Conservation (phyloP, 92 coral and sea anemone genomes). For the Metridium senile region DNA sequence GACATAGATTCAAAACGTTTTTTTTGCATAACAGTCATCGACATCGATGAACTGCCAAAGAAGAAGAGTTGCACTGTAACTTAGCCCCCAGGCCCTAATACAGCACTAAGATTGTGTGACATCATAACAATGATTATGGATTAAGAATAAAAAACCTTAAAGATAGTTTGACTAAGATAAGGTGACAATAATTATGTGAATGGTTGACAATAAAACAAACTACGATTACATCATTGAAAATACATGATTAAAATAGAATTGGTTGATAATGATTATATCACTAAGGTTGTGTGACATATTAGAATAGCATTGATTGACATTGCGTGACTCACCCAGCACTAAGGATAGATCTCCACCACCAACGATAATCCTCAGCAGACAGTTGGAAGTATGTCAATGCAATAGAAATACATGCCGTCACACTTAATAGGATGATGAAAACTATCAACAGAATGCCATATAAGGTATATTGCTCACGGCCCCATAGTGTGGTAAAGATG, state of each 20-base stretch:
- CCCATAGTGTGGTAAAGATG: conserved; percentile 97
- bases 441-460: conserved; percentile 91
- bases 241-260: no score
- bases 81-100: no score
- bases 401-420: conserved; percentile 92
- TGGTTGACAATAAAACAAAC: no score
- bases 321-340: conserved; percentile 94
- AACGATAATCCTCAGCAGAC: conserved; percentile 93
- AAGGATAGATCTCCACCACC: conserved; percentile 99
- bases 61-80: no score
- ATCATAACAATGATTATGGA: neutral
- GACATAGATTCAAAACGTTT: no score
- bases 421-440: conserved; percentile 89
- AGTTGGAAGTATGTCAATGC: conserved; percentile 97
- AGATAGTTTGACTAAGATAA: no score
- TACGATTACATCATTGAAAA: no score
- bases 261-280: neutral
- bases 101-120: neutral
- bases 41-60: no score
- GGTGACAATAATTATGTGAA: no score
- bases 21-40: no score
- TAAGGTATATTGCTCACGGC: conserved; percentile 97
- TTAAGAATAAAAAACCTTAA: no score
- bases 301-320: no score
- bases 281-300: neutral